These are phyloP conservation scores for Drosophila macrothrix DNA, from an alignment of 2,888 invertebrate species.

Conservation along the genomic window DNA sequence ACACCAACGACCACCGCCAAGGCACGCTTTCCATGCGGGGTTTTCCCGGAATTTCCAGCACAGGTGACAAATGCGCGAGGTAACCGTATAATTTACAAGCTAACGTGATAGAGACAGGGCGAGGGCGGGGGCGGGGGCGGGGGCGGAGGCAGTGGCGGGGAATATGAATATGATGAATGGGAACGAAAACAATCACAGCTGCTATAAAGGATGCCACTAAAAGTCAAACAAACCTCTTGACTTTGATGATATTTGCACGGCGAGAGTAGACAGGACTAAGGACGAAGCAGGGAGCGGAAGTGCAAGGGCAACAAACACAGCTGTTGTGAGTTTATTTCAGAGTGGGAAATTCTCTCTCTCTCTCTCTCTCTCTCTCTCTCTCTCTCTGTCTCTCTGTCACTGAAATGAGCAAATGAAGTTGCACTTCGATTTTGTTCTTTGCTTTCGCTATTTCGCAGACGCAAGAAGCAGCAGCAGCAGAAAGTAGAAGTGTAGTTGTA, in stretches of 20 bases:
- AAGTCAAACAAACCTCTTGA: constrained; percentile 73
- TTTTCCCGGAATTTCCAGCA: constrained; percentile 80
- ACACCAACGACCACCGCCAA: constrained; percentile 36
- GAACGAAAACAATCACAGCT: constrained; percentile 62
- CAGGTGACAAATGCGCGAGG: constrained; percentile 67
- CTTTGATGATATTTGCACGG: constrained; percentile 63
- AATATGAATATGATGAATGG: not conserved
- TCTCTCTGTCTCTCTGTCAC: not conserved
- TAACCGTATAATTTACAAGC: constrained; percentile 39
- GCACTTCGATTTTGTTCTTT: constrained; percentile 24
- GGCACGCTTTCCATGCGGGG: constrained; percentile 68
- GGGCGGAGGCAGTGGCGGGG: not conserved
- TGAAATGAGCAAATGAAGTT: constrained; percentile 49
- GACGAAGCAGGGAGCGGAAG: constrained; percentile 54
- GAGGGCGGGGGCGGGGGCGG: too few relatives aligned
- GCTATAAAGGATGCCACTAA: constrained; percentile 52
- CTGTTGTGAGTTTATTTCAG: constrained; percentile 51
- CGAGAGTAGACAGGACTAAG: constrained; percentile 11
- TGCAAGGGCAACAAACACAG: constrained; percentile 65
- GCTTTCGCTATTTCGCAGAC: constrained; percentile 20
- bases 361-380: not conserved
- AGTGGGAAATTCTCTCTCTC: constrained; percentile 29
- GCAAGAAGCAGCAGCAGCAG: not conserved
- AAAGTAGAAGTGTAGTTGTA: not conserved
- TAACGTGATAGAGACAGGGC: not conserved